Conservation (phyloP, 2,797 vertebrate genomes). For the Hydrocynus forskahlii region DNA sequence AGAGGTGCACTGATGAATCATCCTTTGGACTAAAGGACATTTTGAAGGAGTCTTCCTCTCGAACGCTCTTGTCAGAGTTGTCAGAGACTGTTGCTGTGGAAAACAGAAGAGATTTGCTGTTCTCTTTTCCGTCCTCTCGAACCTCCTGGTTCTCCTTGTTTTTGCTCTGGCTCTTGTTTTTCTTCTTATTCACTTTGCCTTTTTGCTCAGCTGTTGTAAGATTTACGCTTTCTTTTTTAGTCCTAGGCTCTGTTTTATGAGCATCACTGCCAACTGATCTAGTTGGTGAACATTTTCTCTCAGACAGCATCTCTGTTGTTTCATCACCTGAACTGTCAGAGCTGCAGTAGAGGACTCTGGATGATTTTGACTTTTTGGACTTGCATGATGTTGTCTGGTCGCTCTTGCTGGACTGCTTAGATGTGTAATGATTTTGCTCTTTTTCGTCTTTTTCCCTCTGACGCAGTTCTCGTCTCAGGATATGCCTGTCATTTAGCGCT, state of each 20-base stretch:
- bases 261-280: slow-evolving; percentile 83
- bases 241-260: slow-evolving; percentile 81
- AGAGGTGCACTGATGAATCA: slow-evolving; percentile 93
- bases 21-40: slow-evolving; percentile 97
- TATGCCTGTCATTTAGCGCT: slow-evolving; percentile 90
- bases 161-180: slow-evolving; percentile 96
- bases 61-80: slow-evolving; percentile 83
- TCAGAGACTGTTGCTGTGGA: slow-evolving; percentile 82
- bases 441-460: slow-evolving; percentile 88
- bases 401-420: slow-evolving; percentile 85
- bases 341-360: slow-evolving; percentile 88
- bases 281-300: slow-evolving; percentile 84
- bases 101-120: slow-evolving; percentile 86
- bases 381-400: slow-evolving; percentile 83
- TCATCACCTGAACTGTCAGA: slow-evolving; percentile 98
- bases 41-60: slow-evolving; percentile 94
- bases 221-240: slow-evolving; percentile 84
- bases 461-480: slow-evolving; percentile 88
- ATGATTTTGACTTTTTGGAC: slow-evolving; percentile 88
- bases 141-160: slow-evolving; percentile 98
- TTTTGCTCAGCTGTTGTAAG: slow-evolving; percentile 82
- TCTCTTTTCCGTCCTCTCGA: slow-evolving; percentile 90
- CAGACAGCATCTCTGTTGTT: slow-evolving; percentile 81
- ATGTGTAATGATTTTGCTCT: slow-evolving; percentile 83
- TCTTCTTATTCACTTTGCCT: slow-evolving; percentile 91